phyloP scores from a whole-genome alignment of 2,113 vertebrate genomes.

The Salvelinus fontinalis region DNA sequence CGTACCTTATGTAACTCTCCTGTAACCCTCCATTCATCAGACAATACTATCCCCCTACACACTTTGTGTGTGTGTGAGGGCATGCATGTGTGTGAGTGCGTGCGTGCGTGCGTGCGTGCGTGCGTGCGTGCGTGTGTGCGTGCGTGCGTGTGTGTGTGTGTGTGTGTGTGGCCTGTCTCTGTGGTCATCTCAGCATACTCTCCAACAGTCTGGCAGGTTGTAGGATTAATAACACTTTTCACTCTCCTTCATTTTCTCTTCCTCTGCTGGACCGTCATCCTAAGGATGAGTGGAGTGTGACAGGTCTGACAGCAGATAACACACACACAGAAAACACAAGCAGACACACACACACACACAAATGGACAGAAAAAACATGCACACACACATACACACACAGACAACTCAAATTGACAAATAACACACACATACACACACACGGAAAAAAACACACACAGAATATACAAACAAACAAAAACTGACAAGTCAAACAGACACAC shows the following conservation, averaged over 20 bases:
- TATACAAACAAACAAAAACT: neutral
- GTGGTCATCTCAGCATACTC: neutral
- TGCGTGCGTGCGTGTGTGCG: neutral
- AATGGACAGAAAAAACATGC: too few relatives aligned
- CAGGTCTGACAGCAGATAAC: conserved; percentile 26
- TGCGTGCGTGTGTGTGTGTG: neutral
- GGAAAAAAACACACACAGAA: neutral
- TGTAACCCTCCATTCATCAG: too few relatives aligned
- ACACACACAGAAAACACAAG: conserved; percentile 1
- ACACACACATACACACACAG: neutral
- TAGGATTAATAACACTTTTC: conserved; percentile 68
- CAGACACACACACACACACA: neutral
- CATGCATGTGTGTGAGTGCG: too few relatives aligned
- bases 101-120: neutral
- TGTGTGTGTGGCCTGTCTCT: neutral
- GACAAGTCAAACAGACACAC: neutral
- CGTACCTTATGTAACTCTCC: too few relatives aligned
- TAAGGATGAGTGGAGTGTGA: conserved; percentile 42
- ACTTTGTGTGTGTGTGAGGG: too few relatives aligned
- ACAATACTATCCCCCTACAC: too few relatives aligned
- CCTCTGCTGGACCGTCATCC: conserved; percentile 17
- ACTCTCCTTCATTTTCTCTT: conserved; percentile 23
- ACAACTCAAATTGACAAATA: neutral
- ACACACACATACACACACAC: neutral
- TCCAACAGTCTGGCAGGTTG: conserved; percentile 41